Evolutionary conservation across 2,888 invertebrate species (phyloP).

Genomic region (Drosophila mercatorum): DNA sequence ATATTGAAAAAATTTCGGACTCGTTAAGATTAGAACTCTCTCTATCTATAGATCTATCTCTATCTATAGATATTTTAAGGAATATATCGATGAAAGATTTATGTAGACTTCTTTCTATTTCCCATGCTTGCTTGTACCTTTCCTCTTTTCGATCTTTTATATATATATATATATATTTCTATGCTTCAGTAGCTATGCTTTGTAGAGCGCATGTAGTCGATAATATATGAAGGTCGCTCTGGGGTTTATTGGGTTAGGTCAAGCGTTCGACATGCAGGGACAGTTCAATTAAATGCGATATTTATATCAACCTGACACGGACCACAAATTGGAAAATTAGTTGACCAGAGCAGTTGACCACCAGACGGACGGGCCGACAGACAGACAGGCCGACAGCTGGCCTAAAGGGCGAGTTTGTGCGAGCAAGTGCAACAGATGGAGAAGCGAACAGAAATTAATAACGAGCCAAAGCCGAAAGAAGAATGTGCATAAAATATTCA

Average conservation of each 20-base stretch:
- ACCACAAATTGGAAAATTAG: conserved; percentile 71
- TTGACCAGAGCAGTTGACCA: conserved; percentile 33
- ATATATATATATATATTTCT: not conserved
- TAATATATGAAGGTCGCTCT: conserved; percentile 36
- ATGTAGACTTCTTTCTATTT: not conserved
- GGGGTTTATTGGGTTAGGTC: conserved; percentile 39
- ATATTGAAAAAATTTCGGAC: not conserved
- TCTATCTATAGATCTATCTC: too few species aligned
- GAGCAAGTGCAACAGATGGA: conserved; percentile 22
- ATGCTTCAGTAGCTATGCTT: conserved; percentile 19
- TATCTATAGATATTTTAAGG: too few species aligned
- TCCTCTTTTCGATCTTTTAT: not conserved
- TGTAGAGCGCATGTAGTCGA: conserved; percentile 46
- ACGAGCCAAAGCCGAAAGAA: conserved; percentile 36
- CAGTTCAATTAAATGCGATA: conserved; percentile 75
- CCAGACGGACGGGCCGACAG: not conserved
- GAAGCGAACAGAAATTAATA: conserved; percentile 60
- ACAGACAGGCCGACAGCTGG: not conserved
- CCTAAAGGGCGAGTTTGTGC: conserved; percentile 4
- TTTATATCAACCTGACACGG: conserved; percentile 69
- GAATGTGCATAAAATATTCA: conserved; percentile 46
- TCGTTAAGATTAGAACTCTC: too few species aligned
- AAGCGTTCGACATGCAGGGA: conserved; percentile 37
- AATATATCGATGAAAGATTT: too few species aligned
- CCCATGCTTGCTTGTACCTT: not conserved